These are phyloP conservation scores for Anoplophora glabripennis DNA, from an alignment of 1,140 invertebrate genomes.

Conservation along the genomic window DNA sequence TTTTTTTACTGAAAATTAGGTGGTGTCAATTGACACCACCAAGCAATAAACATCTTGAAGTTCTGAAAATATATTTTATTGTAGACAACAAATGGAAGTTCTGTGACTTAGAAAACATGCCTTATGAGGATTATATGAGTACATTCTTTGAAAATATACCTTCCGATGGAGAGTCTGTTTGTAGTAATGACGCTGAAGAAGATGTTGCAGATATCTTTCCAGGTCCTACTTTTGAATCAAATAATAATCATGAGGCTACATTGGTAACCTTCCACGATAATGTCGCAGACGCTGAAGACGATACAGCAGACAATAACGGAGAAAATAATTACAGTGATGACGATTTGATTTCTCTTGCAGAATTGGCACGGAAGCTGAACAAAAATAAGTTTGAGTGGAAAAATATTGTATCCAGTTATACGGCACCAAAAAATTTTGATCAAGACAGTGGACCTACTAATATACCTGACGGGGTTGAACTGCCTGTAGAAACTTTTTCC, in stretches of 20 bases:
- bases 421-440: neutral
- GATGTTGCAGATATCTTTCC: neutral
- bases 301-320: neutral
- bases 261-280: too few relatives aligned
- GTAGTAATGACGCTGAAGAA: too few relatives aligned
- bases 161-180: neutral
- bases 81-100: neutral
- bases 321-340: neutral
- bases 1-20: too few relatives aligned
- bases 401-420: neutral
- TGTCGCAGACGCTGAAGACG: neutral
- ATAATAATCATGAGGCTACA: neutral
- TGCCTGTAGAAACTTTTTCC: neutral
- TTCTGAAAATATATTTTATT: conserved; percentile 1
- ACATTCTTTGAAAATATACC: neutral
- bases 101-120: neutral
- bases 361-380: conserved; percentile 2
- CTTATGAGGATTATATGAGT: neutral
- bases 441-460: neutral
- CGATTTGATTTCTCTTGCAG: neutral
- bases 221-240: neutral
- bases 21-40: neutral
- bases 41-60: neutral
- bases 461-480: neutral
- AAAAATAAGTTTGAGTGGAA: neutral